Evolutionary conservation across 2,888 invertebrate genomes (phyloP).

Genomic region (Drosophila greeni): DNA sequence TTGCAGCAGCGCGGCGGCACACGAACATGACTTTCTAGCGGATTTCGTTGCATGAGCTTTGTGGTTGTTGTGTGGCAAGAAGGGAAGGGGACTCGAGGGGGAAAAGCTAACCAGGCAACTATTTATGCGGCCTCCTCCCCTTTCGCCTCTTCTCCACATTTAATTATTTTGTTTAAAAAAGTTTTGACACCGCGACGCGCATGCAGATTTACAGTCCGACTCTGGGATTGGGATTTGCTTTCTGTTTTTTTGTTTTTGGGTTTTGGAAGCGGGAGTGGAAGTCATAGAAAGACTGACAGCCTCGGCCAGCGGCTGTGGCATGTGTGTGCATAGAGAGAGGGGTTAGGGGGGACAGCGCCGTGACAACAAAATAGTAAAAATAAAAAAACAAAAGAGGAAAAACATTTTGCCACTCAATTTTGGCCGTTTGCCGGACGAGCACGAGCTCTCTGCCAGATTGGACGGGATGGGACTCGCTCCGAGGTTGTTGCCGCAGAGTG

Average conservation of each 20-base stretch:
- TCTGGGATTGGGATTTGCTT: constrained; percentile 21
- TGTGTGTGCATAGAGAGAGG: constrained; percentile 24
- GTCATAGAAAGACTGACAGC: constrained; percentile 62
- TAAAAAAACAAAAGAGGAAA: constrained; percentile 14
- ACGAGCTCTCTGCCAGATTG: constrained; percentile 51
- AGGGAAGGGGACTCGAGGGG: constrained; percentile 1
- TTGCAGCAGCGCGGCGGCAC: constrained; percentile 40
- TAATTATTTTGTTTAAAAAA: constrained; percentile 75
- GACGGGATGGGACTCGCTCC: constrained; percentile 31
- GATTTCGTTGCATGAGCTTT: constrained; percentile 71
- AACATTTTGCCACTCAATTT: constrained; percentile 67
- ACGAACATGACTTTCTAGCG: constrained; percentile 75
- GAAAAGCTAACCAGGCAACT: constrained; percentile 47
- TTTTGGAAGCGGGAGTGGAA: constrained; percentile 42
- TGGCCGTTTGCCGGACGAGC: constrained; percentile 51
- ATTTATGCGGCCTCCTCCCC: constrained; percentile 44
- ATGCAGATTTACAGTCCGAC: constrained; percentile 68
- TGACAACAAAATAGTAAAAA: constrained; percentile 49
- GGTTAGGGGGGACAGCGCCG: constrained; percentile 37
- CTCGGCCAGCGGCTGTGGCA: constrained; percentile 55
- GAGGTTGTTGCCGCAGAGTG: constrained; percentile 65
- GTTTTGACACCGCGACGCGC: constrained; percentile 72
- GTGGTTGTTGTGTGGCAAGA: constrained; percentile 42
- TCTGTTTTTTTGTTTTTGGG: neutral
- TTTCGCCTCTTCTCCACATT: constrained; percentile 57